Conservation (phyloP, 2,888 invertebrate species). For the Ornithoptera priamus region DNA sequence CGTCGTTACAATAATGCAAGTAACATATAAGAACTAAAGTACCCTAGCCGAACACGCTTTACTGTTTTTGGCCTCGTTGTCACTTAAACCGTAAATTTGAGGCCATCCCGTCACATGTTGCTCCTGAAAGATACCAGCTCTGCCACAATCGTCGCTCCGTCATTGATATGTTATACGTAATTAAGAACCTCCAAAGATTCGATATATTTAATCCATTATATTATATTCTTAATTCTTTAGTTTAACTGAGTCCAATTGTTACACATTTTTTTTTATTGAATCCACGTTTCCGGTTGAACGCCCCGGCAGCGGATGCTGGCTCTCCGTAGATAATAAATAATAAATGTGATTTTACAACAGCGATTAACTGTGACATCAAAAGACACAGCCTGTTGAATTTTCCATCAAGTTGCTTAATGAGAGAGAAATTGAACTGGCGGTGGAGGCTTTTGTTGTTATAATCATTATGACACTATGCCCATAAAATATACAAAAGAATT, state of each 20-base stretch:
- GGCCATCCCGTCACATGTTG: too few species aligned
- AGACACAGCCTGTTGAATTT: conserved; percentile 29
- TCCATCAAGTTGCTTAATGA: conserved; percentile 22
- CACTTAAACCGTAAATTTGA: too few species aligned
- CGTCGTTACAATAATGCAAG: too few species aligned
- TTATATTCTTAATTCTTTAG: background rate
- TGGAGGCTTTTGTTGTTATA: conserved; percentile 3
- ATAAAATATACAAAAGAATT: background rate
- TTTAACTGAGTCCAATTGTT: background rate
- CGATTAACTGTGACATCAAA: conserved; percentile 29
- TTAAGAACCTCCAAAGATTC: too few species aligned
- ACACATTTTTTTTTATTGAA: conserved; percentile 17
- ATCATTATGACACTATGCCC: background rate
- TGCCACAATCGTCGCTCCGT: too few species aligned
- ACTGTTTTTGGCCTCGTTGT: too few species aligned
- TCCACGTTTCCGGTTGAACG: conserved; percentile 16
- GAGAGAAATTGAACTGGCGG: conserved; percentile 10
- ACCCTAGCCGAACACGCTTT: too few species aligned
- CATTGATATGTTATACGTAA: too few species aligned
- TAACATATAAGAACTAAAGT: too few species aligned
- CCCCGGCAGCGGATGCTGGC: conserved; percentile 27
- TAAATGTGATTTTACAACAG: conserved; percentile 30
- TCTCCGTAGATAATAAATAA: conserved; percentile 30
- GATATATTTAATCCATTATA: background rate
- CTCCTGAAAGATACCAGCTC: too few species aligned